These are phyloP conservation scores for Garrulus glandarius DNA, from an alignment of 2,797 vertebrate species.

Conservation along the genomic window DNA sequence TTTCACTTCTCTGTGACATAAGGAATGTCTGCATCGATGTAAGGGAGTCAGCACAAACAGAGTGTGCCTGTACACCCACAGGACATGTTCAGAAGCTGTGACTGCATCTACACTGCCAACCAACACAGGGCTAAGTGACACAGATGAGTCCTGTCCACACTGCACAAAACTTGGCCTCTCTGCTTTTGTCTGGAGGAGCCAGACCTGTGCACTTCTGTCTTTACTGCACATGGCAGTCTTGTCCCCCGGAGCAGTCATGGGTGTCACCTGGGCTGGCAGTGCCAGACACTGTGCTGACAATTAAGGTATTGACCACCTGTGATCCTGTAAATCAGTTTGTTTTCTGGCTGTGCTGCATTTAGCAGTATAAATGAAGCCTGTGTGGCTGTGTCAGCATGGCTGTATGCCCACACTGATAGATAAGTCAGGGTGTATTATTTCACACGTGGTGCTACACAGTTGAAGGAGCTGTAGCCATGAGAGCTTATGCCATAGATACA, in stretches of 20 bases:
- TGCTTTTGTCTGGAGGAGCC: neutral
- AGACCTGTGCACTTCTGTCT: neutral
- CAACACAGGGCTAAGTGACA: neutral
- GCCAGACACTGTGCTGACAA: neutral
- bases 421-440: neutral
- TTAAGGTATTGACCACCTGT: neutral
- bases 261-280: neutral
- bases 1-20: neutral
- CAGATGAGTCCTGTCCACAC: neutral
- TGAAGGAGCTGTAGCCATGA: neutral
- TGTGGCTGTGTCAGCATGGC: neutral
- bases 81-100: neutral
- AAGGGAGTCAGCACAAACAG: neutral
- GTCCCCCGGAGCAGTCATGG: neutral
- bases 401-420: neutral
- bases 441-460: accelerated
- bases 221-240: neutral
- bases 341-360: constrained; percentile 13
- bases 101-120: neutral
- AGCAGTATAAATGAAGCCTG: neutral
- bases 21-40: neutral
- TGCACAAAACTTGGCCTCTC: neutral
- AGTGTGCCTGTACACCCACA: neutral
- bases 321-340: constrained; percentile 13
- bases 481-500: neutral